phyloP scores from a whole-genome alignment of 2,113 vertebrate species.

The Phasianus colchicus region DNA sequence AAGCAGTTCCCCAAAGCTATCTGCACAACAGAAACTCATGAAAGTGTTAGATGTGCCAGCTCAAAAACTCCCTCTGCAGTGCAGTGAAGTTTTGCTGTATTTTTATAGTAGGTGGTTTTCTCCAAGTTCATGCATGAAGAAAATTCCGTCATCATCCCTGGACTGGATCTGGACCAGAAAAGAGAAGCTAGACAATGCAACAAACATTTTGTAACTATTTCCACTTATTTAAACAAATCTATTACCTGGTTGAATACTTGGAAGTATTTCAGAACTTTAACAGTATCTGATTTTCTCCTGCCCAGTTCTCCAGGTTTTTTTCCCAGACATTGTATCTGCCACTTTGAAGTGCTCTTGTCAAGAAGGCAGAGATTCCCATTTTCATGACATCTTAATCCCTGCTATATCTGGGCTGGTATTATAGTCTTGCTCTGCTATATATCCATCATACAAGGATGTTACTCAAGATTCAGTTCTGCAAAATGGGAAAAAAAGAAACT shows the following conservation, averaged over 20 bases:
- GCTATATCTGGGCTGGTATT: not conserved
- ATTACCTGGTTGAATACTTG: conserved; percentile 70
- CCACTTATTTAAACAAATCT: conserved; percentile 64
- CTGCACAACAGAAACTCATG: not conserved
- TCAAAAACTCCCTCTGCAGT: not conserved
- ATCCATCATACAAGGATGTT: not conserved
- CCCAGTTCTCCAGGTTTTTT: conserved; percentile 30
- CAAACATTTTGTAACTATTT: conserved; percentile 54
- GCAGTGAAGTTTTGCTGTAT: not conserved
- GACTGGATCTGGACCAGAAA: conserved; percentile 53
- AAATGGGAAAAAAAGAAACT: not conserved
- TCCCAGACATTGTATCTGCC: not conserved
- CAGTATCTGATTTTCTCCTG: conserved; percentile 52
- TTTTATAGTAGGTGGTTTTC: conserved; percentile 21
- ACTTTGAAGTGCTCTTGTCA: not conserved
- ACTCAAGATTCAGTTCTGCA: not conserved
- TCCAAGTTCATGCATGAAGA: conserved; percentile 1
- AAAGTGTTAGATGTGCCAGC: not conserved
- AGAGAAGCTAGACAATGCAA: conserved; percentile 53
- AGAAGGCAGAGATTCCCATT: not conserved
- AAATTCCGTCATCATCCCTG: not conserved
- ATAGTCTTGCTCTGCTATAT: accelerated
- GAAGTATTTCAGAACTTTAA: conserved; percentile 63
- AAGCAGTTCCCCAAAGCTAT: not conserved
- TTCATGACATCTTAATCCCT: not conserved